phyloP scores from a whole-genome alignment of 2,888 invertebrate genomes.

The Gryllus longicercus region DNA sequence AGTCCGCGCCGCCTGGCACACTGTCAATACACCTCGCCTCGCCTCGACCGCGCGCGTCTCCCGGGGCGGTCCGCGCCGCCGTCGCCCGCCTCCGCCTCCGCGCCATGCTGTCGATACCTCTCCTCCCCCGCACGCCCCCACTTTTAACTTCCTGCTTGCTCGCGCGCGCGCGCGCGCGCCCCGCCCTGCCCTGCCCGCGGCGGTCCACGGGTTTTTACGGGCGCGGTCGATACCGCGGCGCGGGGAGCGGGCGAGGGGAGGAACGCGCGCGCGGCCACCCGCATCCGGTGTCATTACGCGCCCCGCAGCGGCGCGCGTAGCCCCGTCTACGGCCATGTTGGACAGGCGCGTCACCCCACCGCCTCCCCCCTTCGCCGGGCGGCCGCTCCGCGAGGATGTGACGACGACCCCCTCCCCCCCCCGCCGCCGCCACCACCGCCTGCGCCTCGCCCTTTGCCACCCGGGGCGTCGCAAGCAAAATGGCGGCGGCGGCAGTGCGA shows the following conservation, averaged over 20 bases:
- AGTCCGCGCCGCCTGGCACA: not conserved
- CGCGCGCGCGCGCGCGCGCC: too few species aligned
- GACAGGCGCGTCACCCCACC: not conserved
- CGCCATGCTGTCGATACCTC: not conserved
- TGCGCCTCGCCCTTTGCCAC: not conserved
- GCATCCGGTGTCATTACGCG: conserved; percentile 5
- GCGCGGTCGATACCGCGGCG: not conserved
- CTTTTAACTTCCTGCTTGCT: not conserved
- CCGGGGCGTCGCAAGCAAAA: not conserved
- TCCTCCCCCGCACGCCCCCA: not conserved
- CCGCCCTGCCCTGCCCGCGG: not conserved
- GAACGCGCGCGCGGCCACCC: not conserved
- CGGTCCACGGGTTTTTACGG: not conserved
- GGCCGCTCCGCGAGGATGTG: not conserved
- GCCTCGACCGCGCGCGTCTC: not conserved
- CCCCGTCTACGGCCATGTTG: not conserved
- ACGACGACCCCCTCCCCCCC: not conserved
- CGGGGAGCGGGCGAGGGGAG: not conserved
- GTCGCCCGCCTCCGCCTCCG: not conserved
- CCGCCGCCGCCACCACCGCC: not conserved
- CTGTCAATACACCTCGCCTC: not conserved
- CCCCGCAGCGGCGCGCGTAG: not conserved
- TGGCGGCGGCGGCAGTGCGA: not conserved
- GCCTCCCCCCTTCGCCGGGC: not conserved
- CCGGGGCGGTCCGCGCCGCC: not conserved